Conservation (phyloP, 2,113 vertebrate species). For the Xiphorhynchus elegans region DNA sequence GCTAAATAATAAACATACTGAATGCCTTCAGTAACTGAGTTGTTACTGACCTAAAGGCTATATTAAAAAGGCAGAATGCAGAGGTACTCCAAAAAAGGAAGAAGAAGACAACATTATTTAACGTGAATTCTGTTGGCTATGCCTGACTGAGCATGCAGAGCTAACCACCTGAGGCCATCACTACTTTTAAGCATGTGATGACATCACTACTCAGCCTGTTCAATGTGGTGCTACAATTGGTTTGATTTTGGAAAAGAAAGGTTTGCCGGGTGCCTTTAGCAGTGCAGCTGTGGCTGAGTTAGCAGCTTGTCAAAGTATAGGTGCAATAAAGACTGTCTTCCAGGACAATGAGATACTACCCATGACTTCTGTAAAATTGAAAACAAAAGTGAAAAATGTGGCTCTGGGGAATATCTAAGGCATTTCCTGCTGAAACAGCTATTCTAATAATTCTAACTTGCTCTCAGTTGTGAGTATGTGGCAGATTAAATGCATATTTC, state of each 20-base stretch:
- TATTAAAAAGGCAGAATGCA: not conserved
- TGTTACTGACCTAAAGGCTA: not conserved
- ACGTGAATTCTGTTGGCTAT: not conserved
- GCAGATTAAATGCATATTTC: not conserved
- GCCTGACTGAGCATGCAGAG: not conserved
- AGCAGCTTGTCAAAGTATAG: not conserved
- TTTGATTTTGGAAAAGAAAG: not conserved
- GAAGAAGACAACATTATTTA: not conserved
- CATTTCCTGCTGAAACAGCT: not conserved
- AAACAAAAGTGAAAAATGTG: not conserved
- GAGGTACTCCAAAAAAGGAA: not conserved
- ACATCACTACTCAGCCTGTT: not conserved
- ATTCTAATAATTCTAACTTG: not conserved
- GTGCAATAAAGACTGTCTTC: not conserved
- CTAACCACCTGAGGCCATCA: rapidly evolving
- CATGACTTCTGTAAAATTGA: not conserved
- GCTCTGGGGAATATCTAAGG: not conserved
- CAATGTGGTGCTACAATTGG: not conserved
- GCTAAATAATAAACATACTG: not conserved
- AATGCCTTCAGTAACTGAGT: not conserved
- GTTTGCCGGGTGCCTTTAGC: not conserved
- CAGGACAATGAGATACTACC: not conserved
- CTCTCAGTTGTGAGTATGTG: not conserved
- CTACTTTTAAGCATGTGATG: not conserved
- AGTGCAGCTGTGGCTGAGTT: not conserved